These are phyloP conservation scores for Yponomeuta sedellus DNA, from an alignment of 2,888 invertebrate genomes.

Conservation along the genomic window DNA sequence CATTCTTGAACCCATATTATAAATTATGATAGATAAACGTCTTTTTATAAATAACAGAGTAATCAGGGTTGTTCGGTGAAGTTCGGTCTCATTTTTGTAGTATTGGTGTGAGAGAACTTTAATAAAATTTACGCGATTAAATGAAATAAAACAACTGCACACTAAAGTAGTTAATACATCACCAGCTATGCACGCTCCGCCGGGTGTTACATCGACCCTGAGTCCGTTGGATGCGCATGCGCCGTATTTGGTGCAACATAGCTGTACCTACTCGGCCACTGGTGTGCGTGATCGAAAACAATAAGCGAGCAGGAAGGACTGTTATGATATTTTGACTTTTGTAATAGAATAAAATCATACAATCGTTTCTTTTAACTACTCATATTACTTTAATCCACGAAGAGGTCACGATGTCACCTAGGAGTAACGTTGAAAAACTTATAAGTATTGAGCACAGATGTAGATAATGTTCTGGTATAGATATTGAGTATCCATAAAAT, in stretches of 20 bases:
- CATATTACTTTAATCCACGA: not conserved
- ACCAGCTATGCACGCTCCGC: slow-evolving; percentile 29
- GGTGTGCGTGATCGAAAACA: slow-evolving; percentile 14
- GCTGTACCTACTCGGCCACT: slow-evolving; percentile 18
- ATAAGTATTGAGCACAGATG: too few species aligned
- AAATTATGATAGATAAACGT: too few species aligned
- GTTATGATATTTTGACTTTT: not conserved
- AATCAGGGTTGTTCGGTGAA: too few species aligned
- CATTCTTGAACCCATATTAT: too few species aligned
- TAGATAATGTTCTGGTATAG: too few species aligned
- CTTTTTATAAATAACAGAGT: too few species aligned
- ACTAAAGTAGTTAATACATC: not conserved
- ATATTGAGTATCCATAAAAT: too few species aligned
- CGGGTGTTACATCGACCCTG: slow-evolving; percentile 47
- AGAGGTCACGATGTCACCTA: too few species aligned
- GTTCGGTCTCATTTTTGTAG: too few species aligned
- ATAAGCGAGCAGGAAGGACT: slow-evolving; percentile 18
- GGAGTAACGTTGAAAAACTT: too few species aligned
- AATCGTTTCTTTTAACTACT: not conserved
- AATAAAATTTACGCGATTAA: not conserved
- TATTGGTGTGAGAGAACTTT: too few species aligned
- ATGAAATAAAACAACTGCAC: slow-evolving; percentile 17
- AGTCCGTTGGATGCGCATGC: slow-evolving; percentile 35
- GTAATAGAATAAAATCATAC: not conserved
- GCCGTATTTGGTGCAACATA: slow-evolving; percentile 43